phyloP scores from a whole-genome alignment of 2,113 vertebrate species.

The Crotalus viridis region DNA sequence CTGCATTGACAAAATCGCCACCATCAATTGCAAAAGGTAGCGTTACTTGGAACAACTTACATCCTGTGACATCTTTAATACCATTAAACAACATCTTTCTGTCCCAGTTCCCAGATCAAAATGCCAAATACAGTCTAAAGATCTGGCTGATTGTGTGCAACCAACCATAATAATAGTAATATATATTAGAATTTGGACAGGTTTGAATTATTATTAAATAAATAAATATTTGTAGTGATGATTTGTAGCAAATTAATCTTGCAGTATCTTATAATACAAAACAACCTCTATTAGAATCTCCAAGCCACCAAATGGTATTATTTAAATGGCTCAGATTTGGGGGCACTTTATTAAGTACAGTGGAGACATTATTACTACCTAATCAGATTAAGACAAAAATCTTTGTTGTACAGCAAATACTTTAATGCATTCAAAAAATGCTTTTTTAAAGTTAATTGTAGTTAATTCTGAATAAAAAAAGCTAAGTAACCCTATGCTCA shows the following conservation, averaged over 20 bases:
- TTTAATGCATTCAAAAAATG: background rate
- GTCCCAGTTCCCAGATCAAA: background rate
- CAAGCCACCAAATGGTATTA: background rate
- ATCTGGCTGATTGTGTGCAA: background rate
- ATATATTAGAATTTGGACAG: background rate
- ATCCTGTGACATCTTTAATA: background rate
- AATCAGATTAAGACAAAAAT: background rate
- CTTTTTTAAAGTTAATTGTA: background rate
- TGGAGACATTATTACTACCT: background rate
- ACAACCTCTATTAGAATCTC: background rate
- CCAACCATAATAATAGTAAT: background rate
- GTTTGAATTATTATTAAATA: background rate
- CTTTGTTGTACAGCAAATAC: background rate
- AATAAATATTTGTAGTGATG: background rate
- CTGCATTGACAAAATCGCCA: background rate
- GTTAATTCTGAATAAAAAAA: background rate
- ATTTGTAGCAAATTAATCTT: background rate
- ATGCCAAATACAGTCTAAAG: background rate
- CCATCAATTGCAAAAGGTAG: background rate
- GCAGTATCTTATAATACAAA: background rate
- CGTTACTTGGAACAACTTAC: background rate
- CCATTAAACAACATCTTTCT: background rate
- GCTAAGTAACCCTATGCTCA: background rate
- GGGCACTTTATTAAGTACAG: background rate
- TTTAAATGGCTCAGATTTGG: background rate